Percentiles rank a stretch among this genome's conserved stretches.
Conservation (phyloP, 2,888 invertebrate species). For the Lissonota sp. region DNA sequence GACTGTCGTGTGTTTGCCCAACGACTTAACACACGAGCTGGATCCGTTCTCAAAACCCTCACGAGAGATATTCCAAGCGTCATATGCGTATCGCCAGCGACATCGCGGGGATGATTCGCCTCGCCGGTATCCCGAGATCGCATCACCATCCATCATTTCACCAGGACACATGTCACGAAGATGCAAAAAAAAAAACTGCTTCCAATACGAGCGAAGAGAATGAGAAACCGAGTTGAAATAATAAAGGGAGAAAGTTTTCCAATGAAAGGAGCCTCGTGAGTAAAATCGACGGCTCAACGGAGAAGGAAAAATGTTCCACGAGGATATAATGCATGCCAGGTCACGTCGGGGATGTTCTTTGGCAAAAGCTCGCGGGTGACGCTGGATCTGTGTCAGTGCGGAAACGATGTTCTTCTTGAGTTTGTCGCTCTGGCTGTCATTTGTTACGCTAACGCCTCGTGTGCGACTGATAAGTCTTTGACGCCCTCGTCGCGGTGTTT, state of each 20-base stretch:
- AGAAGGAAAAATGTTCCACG: slow-evolving; percentile 50
- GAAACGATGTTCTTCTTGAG: slow-evolving; percentile 32
- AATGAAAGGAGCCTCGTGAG: slow-evolving; percentile 36
- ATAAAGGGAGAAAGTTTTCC: slow-evolving; percentile 21
- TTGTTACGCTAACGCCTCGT: slow-evolving; percentile 70
- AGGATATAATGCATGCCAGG: slow-evolving; percentile 81
- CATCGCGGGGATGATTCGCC: slow-evolving; percentile 27
- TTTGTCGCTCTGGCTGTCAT: slow-evolving; percentile 60
- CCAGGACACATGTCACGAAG: slow-evolving; percentile 5
- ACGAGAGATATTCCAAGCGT: slow-evolving; percentile 37
- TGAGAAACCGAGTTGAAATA: slow-evolving; percentile 34
- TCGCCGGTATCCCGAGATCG: slow-evolving; percentile 5
- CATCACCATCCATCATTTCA: slow-evolving; percentile 42
- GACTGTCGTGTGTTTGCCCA: slow-evolving; percentile 68
- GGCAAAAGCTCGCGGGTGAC: slow-evolving; percentile 39
- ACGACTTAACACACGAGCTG: slow-evolving; percentile 66
- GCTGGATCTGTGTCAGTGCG: not conserved
- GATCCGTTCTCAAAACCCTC: slow-evolving; percentile 4
- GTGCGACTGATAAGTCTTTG: slow-evolving; percentile 70
- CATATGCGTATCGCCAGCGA: not conserved
- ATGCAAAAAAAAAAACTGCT: not conserved
- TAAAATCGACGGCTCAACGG: slow-evolving; percentile 2
- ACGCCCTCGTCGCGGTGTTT: slow-evolving; percentile 22
- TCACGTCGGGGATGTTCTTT: slow-evolving; percentile 74
- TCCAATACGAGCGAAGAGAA: not conserved